A percentile compares a stretch with the other conserved stretches of the same genome.
Conservation (phyloP, 2,888 invertebrate species). For the Meteorus colon region DNA sequence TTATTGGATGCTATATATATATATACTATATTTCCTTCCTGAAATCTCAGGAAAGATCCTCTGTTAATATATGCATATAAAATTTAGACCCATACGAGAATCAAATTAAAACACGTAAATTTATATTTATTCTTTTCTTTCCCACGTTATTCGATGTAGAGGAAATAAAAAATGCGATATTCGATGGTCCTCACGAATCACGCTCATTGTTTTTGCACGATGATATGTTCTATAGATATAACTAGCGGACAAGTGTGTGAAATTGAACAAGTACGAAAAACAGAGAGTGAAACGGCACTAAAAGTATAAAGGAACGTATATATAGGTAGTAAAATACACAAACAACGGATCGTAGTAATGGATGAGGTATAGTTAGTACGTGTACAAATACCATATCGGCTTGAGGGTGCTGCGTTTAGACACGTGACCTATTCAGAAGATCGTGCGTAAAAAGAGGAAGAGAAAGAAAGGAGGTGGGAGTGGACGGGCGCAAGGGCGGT, state of each 20-base stretch:
- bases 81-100: not conserved
- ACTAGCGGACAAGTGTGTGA: conserved; percentile 63
- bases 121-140: conserved; percentile 51
- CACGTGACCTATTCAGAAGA: conserved; percentile 69
- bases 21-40: too few species aligned
- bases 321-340: conserved; percentile 62
- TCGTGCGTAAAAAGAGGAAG: conserved; percentile 41
- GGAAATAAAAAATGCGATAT: not conserved
- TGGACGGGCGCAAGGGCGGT: not conserved
- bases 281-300: conserved; percentile 21
- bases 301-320: conserved; percentile 54
- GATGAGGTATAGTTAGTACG: conserved; percentile 64
- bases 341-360: conserved; percentile 71
- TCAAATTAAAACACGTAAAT: too few species aligned
- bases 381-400: conserved; percentile 72
- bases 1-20: too few species aligned
- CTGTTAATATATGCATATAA: not conserved
- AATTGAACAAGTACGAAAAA: conserved; percentile 50
- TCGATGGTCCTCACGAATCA: not conserved
- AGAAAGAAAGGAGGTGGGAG: not conserved
- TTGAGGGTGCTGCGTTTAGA: conserved; percentile 59
- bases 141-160: conserved; percentile 61
- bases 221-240: conserved; percentile 59
- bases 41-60: too few species aligned
- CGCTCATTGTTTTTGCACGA: conserved; percentile 65